Base-by-base conservation (phyloP, 1,140 invertebrate species). In the Globodera ellingtonae region DNA sequence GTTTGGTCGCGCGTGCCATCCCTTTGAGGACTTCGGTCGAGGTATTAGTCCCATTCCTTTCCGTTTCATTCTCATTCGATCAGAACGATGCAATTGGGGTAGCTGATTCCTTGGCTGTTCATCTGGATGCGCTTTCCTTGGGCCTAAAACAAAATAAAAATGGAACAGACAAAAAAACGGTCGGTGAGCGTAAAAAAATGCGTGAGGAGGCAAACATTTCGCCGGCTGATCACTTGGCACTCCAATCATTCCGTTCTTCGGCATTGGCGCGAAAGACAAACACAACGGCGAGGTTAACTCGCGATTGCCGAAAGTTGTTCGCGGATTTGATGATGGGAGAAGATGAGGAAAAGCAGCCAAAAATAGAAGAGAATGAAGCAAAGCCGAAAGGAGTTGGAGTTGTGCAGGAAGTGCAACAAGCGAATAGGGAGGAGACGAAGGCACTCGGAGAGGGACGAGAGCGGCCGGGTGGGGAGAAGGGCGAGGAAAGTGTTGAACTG, bases 221-320 rank as follows among this genome's bases (percentile, higher is more conserved):
- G 44, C 87, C 87, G 50, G 87, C 88, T 5, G 88, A 89, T 71
- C 89, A 82, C 71, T 79, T 89, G 56, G 81, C 84, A 18, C 81
- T 89, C 44, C 88, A 89, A 75, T 88, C 82, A 35, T 74, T 89
- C 13, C 80, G 88, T 48, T 89, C 88, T 7, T 87, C 83, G 24
- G 86, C 87, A 18, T 73, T 89, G 79, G 87, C 87, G 4, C 81
- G 82, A 24, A 89, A 89, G 78, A 89, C 88, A n/a, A 89, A 89
- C 70, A 88, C 86, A 10, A 89, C 87, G 10, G 81, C 82, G 0
- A 89, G 89, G 75, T 89, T 89, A 59, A 78, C 75, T 13, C 79
- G 81, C 13, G 85, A 86, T 75, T 77, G 84, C 10, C 79, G 79
- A 10, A 82, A 75, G 44, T 78, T 89, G 0, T 87, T 89, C 69